Evolutionary conservation across 2,113 vertebrate genomes (phyloP).

Genomic region (Ailuropoda melanoleuca): DNA sequence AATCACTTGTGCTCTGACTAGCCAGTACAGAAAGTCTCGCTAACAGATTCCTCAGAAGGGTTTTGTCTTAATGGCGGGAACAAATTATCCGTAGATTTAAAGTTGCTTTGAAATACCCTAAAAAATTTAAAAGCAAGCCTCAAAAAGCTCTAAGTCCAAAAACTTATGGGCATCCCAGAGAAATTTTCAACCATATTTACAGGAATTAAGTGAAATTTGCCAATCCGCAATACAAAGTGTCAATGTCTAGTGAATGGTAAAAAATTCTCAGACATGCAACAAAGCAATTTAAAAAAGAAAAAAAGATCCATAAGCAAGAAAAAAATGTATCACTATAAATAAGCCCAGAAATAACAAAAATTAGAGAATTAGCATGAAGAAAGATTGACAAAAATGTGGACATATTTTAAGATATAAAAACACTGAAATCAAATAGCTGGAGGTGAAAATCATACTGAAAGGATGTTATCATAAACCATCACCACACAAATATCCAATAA

Average conservation of each 20-base stretch:
- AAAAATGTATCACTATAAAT: background rate
- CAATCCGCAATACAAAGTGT: background rate
- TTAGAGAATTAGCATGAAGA: background rate
- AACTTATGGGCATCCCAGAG: background rate
- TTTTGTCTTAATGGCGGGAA: background rate
- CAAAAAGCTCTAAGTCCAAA: background rate
- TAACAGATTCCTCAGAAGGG: background rate
- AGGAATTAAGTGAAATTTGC: background rate
- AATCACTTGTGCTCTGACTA: background rate
- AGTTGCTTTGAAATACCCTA: background rate
- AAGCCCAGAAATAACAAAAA: background rate
- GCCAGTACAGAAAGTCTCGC: background rate
- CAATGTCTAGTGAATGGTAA: background rate
- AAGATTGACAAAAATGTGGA: background rate
- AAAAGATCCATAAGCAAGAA: background rate
- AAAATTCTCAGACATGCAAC: background rate
- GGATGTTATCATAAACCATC: background rate
- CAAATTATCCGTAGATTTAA: background rate
- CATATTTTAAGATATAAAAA: background rate
- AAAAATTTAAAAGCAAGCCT: background rate
- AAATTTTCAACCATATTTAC: background rate
- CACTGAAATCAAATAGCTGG: background rate
- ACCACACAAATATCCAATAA: background rate
- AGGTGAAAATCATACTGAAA: background rate
- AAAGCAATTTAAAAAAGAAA: background rate